A percentile compares a stretch with the other conserved stretches of the same genome.
Conservation (phyloP, 1,140 invertebrate genomes). For the Neodiprion fabricii region DNA sequence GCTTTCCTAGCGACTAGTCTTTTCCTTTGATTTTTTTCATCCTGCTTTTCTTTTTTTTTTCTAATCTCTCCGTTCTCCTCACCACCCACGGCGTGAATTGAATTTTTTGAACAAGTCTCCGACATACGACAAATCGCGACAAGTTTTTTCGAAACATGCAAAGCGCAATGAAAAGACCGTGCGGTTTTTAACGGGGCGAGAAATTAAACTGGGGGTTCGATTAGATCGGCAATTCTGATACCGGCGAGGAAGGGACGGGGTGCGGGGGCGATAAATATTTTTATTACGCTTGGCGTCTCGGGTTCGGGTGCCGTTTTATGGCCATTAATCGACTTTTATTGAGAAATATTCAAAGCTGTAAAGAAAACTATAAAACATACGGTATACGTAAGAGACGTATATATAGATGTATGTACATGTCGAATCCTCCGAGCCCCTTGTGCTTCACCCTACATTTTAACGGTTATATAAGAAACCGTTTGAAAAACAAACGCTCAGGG, state of each 20-base stretch:
- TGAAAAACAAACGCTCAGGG: too few species aligned
- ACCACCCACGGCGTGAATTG: neutral
- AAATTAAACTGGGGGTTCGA: neutral
- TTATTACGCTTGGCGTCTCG: neutral
- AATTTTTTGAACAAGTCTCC: neutral
- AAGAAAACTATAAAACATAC: neutral
- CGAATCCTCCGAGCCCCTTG: too few species aligned
- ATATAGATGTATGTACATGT: too few species aligned
- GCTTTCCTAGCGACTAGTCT: too few species aligned
- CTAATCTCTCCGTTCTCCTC: neutral
- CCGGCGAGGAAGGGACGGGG: neutral
- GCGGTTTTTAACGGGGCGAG: neutral
- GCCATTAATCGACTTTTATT: conserved; percentile 2
- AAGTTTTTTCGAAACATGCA: neutral
- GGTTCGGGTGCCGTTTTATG: neutral
- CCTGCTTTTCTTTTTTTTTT: neutral
- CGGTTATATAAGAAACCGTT: too few species aligned
- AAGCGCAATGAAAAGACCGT: neutral
- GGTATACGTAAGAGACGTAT: too few species aligned
- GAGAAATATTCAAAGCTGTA: conserved; percentile 3
- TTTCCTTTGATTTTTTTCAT: neutral
- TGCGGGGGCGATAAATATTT: neutral
- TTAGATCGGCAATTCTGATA: neutral
- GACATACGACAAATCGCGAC: neutral
- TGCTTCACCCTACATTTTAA: too few species aligned